phyloP scores from a whole-genome alignment of 2,113 vertebrate species.

The Trematocara unimaculatum region DNA sequence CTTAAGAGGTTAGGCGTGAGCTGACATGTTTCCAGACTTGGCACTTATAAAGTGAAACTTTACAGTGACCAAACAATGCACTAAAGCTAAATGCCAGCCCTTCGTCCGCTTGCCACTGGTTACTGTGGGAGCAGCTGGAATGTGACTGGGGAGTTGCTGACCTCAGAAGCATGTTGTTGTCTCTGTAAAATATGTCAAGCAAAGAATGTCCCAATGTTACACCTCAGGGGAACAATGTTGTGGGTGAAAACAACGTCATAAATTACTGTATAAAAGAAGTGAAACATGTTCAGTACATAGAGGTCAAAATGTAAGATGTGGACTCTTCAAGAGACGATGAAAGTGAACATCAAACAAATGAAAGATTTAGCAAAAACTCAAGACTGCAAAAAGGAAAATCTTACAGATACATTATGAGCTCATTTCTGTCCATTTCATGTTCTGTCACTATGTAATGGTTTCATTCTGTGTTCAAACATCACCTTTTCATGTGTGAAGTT shows the following conservation, averaged over 20 bases:
- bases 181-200: constrained; percentile 51
- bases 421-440: background rate
- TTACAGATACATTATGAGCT: background rate
- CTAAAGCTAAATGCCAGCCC: background rate
- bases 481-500: background rate
- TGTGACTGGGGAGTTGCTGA: constrained; percentile 57
- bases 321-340: background rate
- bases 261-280: constrained; percentile 16
- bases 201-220: constrained; percentile 58
- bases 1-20: background rate
- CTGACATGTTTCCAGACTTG: constrained; percentile 25
- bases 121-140: constrained; percentile 72
- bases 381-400: background rate
- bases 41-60: constrained; percentile 9
- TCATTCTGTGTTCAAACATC: background rate
- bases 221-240: constrained; percentile 8
- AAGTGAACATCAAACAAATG: background rate
- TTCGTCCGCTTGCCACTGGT: constrained; percentile 14
- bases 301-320: background rate
- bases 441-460: background rate
- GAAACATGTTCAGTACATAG: background rate
- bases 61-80: constrained; percentile 15
- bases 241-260: constrained; percentile 37
- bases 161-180: constrained; percentile 65
- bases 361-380: background rate